Evolutionary conservation across 2,797 vertebrate genomes (phyloP), one percentile per base, ranked within the genome.

Genomic region (Menidia menidia): DNA sequence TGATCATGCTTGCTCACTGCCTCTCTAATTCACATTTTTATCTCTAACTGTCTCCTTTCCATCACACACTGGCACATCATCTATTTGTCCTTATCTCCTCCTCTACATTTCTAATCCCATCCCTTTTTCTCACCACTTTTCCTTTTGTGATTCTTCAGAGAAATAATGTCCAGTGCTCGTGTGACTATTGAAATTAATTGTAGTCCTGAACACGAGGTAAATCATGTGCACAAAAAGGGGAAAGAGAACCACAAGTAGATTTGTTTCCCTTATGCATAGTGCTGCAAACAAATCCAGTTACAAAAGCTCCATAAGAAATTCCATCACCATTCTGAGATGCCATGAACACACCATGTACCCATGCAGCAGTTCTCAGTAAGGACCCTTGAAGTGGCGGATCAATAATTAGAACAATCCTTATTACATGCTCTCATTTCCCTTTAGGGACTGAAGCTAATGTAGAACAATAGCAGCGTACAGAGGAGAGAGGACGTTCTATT

Each of bases 371-470:
- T 80, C 71, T 75, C 57, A 65, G 56, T 81, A 73, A 87, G 84
- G 84, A 90, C 86, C 87, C 87, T 88, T 71, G 35, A 83, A 88
- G 85, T 83, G 75, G 64, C 80, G 68, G 86, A 92, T 93, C 88
- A 88, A 93, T 93, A 89, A 92, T 90, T 90, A 90, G 87, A 91
- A 88, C 88, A 88, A 91, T 89, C 85, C 86, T 88, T 87, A 84
- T 90, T 85, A 91, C 89, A 88, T 16, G 70, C 75, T 90, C 77
- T 87, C 83, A 88, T 89, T 90, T 83, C 83, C 73, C 85, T 72
- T 84, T 66, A 84, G 88, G 81, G 90, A 83, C 75, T 59, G 66
- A 63, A 76, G 80, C 81, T 84, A 83, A 88, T 85, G 88, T 87
- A 75, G 88, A 88, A 85, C 86, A 88, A 85, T 82, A 71, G 69